Base-by-base conservation (phyloP, 2,888 invertebrate species). In the Heliconius erato region DNA sequence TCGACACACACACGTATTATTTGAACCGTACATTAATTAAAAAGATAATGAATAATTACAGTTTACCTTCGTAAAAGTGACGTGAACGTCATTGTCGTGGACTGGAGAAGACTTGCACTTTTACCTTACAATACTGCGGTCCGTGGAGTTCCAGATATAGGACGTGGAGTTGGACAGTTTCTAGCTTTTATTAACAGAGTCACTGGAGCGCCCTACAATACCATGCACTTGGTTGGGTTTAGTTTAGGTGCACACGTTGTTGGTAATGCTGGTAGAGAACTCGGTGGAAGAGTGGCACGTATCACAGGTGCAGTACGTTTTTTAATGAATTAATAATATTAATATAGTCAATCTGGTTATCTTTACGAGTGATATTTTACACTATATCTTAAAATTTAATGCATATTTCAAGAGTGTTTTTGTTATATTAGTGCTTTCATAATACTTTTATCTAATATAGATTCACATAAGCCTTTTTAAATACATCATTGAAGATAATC, bases 171-270 rank as follows among this genome's bases (percentile, higher is more conserved):
- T 0, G 96, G 96, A 23, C 90, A 91, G 81, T 95, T 96, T 87
- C 84, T 96, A 2, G 85, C 86, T 12, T 95, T 94, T 86, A 83
- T 95, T 0, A 88, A 89, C 84, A 85, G 85, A 0, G 88, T 87
- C 0, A 91, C 93, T 79, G 93, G 94, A 0, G 89, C 91, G 0
- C 87, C 89, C 2, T 89, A 88, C 67, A 86, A 87, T 59, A 85
- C 86, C 49, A 91, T 96, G 87, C 96, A 96, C 79, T 86, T 96
- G 26, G 87, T 95, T 16, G 96, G 96, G 26, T 94, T 96, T 87
- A 96, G 96, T 86, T 89, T 96, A 80, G 96, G 96, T 2, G 93
- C 95, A 77, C 96, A 96, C 84, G 82, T 96, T 0, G 96, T 92
- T 32, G 95, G 94, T 11, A 93, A 91, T 32, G 94, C 95, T 81